Evolutionary conservation across 1,140 invertebrate genomes (phyloP), one percentile per base, ranked within the genome.

Genomic region (Monomorium pharaonis): DNA sequence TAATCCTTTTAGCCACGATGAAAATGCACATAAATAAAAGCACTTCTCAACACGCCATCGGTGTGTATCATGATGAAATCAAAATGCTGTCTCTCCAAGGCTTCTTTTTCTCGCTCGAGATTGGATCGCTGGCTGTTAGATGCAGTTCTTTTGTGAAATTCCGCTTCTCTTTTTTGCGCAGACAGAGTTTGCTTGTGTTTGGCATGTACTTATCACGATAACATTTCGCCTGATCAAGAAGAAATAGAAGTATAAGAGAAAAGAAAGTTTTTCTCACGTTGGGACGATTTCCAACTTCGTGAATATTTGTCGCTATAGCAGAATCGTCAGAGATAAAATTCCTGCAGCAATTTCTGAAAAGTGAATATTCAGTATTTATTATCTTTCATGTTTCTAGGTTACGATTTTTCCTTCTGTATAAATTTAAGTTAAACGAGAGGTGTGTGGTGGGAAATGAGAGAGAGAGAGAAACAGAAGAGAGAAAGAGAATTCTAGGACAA

Each of bases 231-330:
- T 33, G 69, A 86, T 81, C 44, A 83, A 83, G 30, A 21, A 67
- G 60, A 60, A 83, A 81, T 63, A 49, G 80, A 56, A 30, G 21
- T 49, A 67, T 42, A 81, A 63, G 6, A 63, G 37, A 62, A n/a
- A n/a, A 62, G 33, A 49, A 78, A 14, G 14, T 88, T 74, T 63
- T 58, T 74, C 51, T 81, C 81, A 24, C 72, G 51, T 84, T 65
- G 62, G 47, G 47, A 60, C 54, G n/a, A 65, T 87, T 87, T 87
- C 63, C 77, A 87, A 88, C 76, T 88, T 88, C 54, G 69, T 54
- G 77, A 67, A 84, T 47, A 62, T 88, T 84, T 65, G 77, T 56
- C 77, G 85, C 47, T 21, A n/a, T n/a, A 54, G 44, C n/a, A 83
- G 85, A 75, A 67, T 88, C 47, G 85, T 74, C 70, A 87, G 47